Evolutionary conservation across 2,797 vertebrate species (phyloP).

Genomic region (Podarcis siculus): DNA sequence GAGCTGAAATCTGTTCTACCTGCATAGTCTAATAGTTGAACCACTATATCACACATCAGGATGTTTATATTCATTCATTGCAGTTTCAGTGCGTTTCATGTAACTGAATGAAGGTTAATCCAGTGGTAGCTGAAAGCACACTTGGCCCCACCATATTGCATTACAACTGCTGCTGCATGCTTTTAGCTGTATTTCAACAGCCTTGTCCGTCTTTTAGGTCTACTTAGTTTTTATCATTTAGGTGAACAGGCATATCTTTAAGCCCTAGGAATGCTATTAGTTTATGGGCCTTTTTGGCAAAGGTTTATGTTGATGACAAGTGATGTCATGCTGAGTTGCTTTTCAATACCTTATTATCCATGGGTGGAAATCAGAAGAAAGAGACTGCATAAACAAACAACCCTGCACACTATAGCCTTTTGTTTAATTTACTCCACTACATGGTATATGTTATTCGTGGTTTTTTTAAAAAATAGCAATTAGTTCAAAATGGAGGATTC

Average conservation of each 20-base stretch:
- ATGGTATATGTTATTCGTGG: neutral
- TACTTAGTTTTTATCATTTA: neutral
- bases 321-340: neutral
- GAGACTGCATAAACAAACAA: conserved; percentile 2
- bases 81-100: neutral
- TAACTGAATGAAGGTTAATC: conserved; percentile 2
- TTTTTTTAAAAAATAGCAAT: neutral
- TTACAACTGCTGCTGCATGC: neutral
- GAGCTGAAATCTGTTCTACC: neutral
- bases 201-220: neutral
- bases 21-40: neutral
- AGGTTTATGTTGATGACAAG: conserved; percentile 24
- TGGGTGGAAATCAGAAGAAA: neutral
- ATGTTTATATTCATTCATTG: neutral
- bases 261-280: neutral
- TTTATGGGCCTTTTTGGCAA: conserved; percentile 27
- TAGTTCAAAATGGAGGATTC: neutral
- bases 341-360: conserved; percentile 13
- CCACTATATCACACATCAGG: neutral
- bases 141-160: neutral
- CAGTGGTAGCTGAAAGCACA: neutral
- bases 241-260: neutral
- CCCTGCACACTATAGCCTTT: neutral
- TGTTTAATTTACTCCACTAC: neutral
- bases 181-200: neutral